Conservation (phyloP, 35 echinoderm and acorn worm species). For the Chiridota heheva region DNA sequence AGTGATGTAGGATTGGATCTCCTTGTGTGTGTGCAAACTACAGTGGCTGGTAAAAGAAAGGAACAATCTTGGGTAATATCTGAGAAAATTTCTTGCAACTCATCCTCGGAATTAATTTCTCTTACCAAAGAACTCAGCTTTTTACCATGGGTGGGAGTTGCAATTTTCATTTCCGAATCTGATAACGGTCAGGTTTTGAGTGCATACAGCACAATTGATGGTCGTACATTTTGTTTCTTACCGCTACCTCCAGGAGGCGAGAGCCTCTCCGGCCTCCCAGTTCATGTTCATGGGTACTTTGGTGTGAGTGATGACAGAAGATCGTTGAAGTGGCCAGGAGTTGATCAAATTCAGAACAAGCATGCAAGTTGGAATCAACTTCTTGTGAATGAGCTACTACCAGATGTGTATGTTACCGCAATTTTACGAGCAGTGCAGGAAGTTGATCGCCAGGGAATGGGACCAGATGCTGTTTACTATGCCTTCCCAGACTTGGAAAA, state of each 20-base stretch:
- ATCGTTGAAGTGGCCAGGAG: conserved; percentile 79
- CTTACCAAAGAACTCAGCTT: conserved; percentile 39
- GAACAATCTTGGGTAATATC: conserved; percentile 30
- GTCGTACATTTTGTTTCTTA: conserved; percentile 93
- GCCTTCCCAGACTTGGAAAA: conserved; percentile 49
- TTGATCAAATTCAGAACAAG: conserved; percentile 62
- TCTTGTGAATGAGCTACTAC: conserved; percentile 62
- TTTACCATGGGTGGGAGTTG: conserved; percentile 80
- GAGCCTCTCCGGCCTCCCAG: conserved; percentile 75
- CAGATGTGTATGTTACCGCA: conserved; percentile 53
- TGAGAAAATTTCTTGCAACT: conserved; percentile 15
- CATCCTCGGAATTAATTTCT: conserved; percentile 14
- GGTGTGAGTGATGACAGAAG: conserved; percentile 76
- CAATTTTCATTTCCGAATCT: conserved; percentile 1
- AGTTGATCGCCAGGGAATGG: not conserved
- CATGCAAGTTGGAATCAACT: conserved; percentile 79
- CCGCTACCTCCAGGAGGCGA: conserved; percentile 67
- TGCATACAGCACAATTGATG: not conserved
- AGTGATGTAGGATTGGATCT: not conserved
- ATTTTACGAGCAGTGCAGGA: conserved; percentile 36
- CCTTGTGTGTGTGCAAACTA: not conserved
- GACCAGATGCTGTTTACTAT: conserved; percentile 50
- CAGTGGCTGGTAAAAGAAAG: not conserved
- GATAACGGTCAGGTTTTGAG: not conserved
- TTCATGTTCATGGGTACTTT: conserved; percentile 95